Evolutionary conservation across 1,140 invertebrate genomes (phyloP).

Genomic region (Ladona fulva): DNA sequence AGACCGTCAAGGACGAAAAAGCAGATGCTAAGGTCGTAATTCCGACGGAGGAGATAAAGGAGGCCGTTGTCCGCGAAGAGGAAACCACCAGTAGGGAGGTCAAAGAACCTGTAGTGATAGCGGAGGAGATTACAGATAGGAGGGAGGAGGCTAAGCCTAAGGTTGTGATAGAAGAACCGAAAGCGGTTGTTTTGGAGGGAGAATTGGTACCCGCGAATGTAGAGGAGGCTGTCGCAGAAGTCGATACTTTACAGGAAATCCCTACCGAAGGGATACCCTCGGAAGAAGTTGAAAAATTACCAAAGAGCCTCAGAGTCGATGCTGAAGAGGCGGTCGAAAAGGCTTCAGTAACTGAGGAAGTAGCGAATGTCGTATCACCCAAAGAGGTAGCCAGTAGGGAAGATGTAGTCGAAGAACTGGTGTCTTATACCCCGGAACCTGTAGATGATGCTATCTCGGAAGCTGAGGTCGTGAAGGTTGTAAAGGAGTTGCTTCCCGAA

Average conservation of each 20-base stretch:
- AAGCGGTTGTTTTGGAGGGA: too few relatives aligned
- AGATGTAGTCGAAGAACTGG: not conserved
- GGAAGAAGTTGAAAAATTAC: too few relatives aligned
- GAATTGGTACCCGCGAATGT: too few relatives aligned
- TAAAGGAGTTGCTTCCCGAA: too few relatives aligned
- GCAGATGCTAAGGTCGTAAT: too few relatives aligned
- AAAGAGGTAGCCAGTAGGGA: not conserved
- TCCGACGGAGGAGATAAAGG: constrained; percentile 13
- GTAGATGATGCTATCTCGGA: constrained; percentile 16
- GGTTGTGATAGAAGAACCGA: constrained; percentile 10
- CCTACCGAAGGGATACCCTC: too few relatives aligned
- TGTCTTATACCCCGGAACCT: not conserved
- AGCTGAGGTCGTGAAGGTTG: constrained; percentile 13
- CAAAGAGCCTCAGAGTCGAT: too few relatives aligned
- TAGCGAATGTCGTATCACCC: not conserved
- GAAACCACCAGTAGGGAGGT: too few relatives aligned
- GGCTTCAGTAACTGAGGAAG: not conserved
- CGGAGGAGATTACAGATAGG: constrained; percentile 15
- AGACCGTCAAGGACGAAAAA: too few relatives aligned
- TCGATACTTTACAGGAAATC: too few relatives aligned
- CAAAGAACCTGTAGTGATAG: constrained; percentile 17
- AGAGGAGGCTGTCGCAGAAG: not conserved
- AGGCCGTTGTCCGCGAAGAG: constrained; percentile 15
- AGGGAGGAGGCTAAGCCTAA: constrained; percentile 11
- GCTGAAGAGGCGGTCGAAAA: not conserved